Evolutionary conservation across 2,113 vertebrate species (phyloP).

Genomic region (Castor canadensis): DNA sequence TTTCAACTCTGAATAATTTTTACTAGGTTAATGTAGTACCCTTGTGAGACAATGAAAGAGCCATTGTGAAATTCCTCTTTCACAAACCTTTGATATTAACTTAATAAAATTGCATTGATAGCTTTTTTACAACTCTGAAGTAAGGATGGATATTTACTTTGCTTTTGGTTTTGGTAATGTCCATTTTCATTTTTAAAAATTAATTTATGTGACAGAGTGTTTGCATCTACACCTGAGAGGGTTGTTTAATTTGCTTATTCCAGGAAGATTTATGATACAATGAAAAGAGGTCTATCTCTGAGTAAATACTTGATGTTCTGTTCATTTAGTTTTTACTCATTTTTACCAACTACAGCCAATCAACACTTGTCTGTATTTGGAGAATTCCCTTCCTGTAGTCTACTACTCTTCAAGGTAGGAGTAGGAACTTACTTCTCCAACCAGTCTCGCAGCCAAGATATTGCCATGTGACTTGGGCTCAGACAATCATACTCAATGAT

Average conservation of each 20-base stretch:
- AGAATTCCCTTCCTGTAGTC: neutral
- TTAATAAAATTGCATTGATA: neutral
- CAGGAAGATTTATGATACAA: neutral
- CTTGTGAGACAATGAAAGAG: neutral
- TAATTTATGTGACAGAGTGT: neutral
- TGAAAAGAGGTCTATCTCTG: neutral
- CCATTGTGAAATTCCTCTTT: neutral
- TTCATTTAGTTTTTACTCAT: neutral
- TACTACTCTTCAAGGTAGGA: neutral
- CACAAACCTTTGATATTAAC: neutral
- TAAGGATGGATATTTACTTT: neutral
- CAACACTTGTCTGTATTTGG: neutral
- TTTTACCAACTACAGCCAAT: neutral
- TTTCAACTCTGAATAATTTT: neutral
- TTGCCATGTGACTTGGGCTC: neutral
- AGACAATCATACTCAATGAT: neutral
- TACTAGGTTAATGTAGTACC: neutral
- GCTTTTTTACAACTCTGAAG: neutral
- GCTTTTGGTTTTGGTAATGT: neutral
- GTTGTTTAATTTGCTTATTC: neutral
- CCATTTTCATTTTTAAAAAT: neutral
- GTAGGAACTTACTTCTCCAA: neutral
- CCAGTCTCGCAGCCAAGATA: neutral
- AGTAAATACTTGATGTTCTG: neutral
- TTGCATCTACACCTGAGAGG: neutral